A percentile compares a stretch with the other conserved stretches of the same genome.
These are phyloP conservation scores for Mercenaria mercenaria DNA, from an alignment of 1,140 invertebrate genomes.

Conservation along the genomic window DNA sequence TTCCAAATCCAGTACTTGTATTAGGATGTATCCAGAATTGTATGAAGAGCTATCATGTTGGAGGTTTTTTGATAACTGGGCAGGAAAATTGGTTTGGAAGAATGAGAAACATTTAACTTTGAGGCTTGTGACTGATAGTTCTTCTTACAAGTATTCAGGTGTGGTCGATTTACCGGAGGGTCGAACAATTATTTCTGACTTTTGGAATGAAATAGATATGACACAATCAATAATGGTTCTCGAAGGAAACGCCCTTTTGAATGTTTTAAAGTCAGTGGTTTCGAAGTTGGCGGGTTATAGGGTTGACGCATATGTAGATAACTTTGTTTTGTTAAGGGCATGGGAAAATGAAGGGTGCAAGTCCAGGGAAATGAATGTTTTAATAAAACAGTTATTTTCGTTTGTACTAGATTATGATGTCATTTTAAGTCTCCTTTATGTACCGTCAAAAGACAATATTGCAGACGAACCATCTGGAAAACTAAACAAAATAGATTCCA, in stretches of 20 bases:
- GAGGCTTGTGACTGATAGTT: neutral
- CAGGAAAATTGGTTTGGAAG: neutral
- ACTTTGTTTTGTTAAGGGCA: neutral
- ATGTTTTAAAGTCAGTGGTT: neutral
- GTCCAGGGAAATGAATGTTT: too few relatives aligned
- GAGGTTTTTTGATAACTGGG: conserved; percentile 18
- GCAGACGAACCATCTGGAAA: neutral
- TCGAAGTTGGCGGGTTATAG: neutral
- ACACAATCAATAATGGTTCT: neutral
- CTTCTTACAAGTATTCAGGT: neutral
- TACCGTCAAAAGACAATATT: neutral
- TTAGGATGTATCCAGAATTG: neutral
- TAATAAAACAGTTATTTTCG: neutral
- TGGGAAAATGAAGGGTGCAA: neutral
- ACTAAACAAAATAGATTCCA: neutral
- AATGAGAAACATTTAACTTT: neutral
- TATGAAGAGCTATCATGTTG: neutral
- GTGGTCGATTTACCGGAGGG: neutral
- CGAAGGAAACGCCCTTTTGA: neutral
- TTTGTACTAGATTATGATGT: neutral
- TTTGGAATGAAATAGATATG: neutral
- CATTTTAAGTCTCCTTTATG: neutral
- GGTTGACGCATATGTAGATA: neutral
- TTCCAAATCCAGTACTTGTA: too few relatives aligned
- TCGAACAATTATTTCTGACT: neutral